These are phyloP conservation scores for Rhinoraja longicauda DNA, from an alignment of 2,797 vertebrate species.

Conservation along the genomic window DNA sequence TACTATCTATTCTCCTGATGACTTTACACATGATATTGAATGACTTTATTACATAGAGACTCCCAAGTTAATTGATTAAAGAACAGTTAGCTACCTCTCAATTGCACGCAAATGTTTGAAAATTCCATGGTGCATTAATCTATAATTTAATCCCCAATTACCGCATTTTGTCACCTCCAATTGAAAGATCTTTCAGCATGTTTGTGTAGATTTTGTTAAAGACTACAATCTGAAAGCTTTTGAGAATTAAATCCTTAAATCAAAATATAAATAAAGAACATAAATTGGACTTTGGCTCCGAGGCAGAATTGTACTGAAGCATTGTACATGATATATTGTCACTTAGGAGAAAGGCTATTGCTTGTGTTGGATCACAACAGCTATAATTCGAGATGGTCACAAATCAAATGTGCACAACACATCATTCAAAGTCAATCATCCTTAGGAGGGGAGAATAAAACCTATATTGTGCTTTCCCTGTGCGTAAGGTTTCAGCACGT, in stretches of 20 bases:
- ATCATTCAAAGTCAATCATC: not conserved
- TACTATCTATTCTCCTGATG: too few species aligned
- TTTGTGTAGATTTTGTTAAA: not conserved
- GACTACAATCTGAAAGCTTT: conserved; percentile 18
- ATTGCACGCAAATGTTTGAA: conserved; percentile 9
- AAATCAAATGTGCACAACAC: conserved; percentile 22
- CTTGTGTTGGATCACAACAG: not conserved
- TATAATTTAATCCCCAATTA: conserved; percentile 27
- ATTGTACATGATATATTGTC: conserved; percentile 31
- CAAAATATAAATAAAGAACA: conserved; percentile 30
- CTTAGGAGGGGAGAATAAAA: not conserved
- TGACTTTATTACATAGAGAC: not conserved
- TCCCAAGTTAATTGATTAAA: not conserved
- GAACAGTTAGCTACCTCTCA: not conserved
- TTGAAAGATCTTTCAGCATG: not conserved
- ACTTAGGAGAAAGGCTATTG: conserved; percentile 21
- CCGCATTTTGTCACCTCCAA: not conserved
- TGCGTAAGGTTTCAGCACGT: not conserved
- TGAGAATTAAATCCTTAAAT: conserved; percentile 13
- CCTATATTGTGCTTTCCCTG: not conserved
- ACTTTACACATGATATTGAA: too few species aligned
- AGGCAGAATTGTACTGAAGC: not conserved
- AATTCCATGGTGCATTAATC: conserved; percentile 14
- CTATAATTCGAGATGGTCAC: conserved; percentile 23
- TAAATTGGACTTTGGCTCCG: conserved; percentile 12